These are phyloP conservation scores for Drosophila triauraria DNA, from an alignment of 1,140 invertebrate species.

Conservation along the genomic window DNA sequence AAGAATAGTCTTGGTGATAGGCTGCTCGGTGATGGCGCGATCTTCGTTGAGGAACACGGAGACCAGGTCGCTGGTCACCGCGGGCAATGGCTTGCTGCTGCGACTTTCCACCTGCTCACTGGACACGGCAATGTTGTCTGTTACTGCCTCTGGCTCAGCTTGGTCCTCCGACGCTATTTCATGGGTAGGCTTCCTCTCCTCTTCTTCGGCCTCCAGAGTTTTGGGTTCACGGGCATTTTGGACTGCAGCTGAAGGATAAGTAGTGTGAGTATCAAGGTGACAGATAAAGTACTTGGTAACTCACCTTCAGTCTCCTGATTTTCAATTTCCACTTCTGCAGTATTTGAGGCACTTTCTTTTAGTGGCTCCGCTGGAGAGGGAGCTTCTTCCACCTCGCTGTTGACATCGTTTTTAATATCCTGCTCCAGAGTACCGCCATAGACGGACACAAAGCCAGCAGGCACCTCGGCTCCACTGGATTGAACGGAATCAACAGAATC, in stretches of 20 bases:
- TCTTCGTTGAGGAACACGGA: slow-evolving; percentile 67
- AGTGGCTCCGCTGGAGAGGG: slow-evolving; percentile 19
- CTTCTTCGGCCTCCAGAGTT: slow-evolving; percentile 33
- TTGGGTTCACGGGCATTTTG: slow-evolving; percentile 59
- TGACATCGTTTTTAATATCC: slow-evolving; percentile 69
- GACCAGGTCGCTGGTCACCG: slow-evolving; percentile 58
- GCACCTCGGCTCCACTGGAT: background rate
- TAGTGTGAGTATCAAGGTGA: background rate
- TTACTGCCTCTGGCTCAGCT: slow-evolving; percentile 3
- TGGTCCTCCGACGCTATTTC: slow-evolving; percentile 2
- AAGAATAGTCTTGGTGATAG: slow-evolving; percentile 59
- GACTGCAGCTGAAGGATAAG: slow-evolving; percentile 9
- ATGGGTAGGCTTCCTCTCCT: background rate
- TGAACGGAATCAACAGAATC: slow-evolving; percentile 7
- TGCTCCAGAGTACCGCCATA: slow-evolving; percentile 59
- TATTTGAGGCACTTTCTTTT: slow-evolving; percentile 16
- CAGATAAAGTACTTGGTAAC: background rate
- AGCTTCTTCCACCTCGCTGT: slow-evolving; percentile 65
- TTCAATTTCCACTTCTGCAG: background rate
- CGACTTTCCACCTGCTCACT: slow-evolving; percentile 22
- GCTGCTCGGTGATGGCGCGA: slow-evolving; percentile 65
- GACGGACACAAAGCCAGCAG: slow-evolving; percentile 53
- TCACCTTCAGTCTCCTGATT: slow-evolving; percentile 36
- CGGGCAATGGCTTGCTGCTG: slow-evolving; percentile 36
- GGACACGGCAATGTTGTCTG: slow-evolving; percentile 18